Evolutionary conservation across 2,888 invertebrate species (phyloP), one percentile per base, ranked within the genome.

Genomic region (Drosophila suboccidentalis): DNA sequence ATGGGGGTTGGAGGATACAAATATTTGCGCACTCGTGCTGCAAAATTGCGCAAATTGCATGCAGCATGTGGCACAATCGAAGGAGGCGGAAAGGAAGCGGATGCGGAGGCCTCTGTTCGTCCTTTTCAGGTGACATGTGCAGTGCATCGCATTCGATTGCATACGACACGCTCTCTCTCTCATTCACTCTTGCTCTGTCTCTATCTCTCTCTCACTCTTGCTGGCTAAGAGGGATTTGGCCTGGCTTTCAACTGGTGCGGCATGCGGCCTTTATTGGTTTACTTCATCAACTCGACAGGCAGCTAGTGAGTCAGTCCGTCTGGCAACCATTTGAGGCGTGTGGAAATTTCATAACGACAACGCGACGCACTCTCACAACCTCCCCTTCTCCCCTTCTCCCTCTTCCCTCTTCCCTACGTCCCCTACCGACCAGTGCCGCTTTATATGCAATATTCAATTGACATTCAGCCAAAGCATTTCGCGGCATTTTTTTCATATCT

Each of bases 11-110:
- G 36, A 26, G 41, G 55, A 15, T 64, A 57, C 77, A 82, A 86
- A 88, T 89, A 89, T 88, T 82, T 90, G 89, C 71, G 78, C 82
- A 87, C 75, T 84, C 79, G 84, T 80, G 87, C 89, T 80, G 84
- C 89, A 87, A 90, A 89, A 90, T 90, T 89, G 90, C 75, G 77
- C 73, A 89, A 89, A 90, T 90, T 90, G 90, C 90, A 88, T 82
- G 76, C 50, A 44, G 67, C 61, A 61, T 58, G 67, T 55, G 55
- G 59, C 65, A 65, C 36, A 4, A 36, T n/a, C 36, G 19, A 19
- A 19, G 13, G 19, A 32, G 34, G 54, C 1, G 13, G 22, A 22
- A 22, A 8, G 29, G 29, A 29, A 2, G 2, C 8, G 15, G 19
- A 32, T 26, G 54, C 1, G 11, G 19, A 38, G 17, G 36, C 22